Percentiles rank a stretch among this genome's conserved stretches.
Evolutionary conservation across 2,113 vertebrate genomes (phyloP).

Genomic region (Recurvirostra avosetta): DNA sequence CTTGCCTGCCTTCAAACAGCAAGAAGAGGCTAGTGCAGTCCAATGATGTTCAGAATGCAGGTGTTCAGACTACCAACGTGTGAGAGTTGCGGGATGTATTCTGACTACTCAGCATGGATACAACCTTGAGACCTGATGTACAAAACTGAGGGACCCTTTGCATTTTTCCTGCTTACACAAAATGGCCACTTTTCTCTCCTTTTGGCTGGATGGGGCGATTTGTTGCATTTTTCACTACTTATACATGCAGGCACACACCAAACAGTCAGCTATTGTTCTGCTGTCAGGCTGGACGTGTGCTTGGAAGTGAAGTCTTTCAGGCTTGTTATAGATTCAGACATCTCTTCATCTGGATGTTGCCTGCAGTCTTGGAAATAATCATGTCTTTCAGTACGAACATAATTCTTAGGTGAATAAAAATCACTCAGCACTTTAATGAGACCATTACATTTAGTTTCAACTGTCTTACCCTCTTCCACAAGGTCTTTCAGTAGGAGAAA

Average conservation of each 20-base stretch:
- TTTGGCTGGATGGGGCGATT: not conserved
- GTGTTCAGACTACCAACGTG: accelerated
- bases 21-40: not conserved
- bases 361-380: conserved; percentile 43
- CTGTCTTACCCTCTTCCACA: conserved; percentile 2
- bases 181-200: not conserved
- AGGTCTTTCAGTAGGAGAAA: conserved; percentile 31
- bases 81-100: not conserved
- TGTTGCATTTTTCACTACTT: not conserved
- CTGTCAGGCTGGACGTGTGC: not conserved
- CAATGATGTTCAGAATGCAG: not conserved
- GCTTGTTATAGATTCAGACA: conserved; percentile 41
- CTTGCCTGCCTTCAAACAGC: not conserved
- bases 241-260: not conserved
- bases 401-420: conserved; percentile 61
- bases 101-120: not conserved
- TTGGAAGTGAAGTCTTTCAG: not conserved
- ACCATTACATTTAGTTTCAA: conserved; percentile 30
- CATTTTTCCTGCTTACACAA: not conserved
- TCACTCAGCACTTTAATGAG: conserved; percentile 58
- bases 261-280: not conserved
- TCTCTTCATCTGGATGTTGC: conserved; percentile 39
- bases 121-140: not conserved
- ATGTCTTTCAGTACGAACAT: conserved; percentile 40
- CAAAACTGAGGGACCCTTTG: not conserved